phyloP scores from a whole-genome alignment of 2,888 invertebrate species.

The Drosophila prolongata region DNA sequence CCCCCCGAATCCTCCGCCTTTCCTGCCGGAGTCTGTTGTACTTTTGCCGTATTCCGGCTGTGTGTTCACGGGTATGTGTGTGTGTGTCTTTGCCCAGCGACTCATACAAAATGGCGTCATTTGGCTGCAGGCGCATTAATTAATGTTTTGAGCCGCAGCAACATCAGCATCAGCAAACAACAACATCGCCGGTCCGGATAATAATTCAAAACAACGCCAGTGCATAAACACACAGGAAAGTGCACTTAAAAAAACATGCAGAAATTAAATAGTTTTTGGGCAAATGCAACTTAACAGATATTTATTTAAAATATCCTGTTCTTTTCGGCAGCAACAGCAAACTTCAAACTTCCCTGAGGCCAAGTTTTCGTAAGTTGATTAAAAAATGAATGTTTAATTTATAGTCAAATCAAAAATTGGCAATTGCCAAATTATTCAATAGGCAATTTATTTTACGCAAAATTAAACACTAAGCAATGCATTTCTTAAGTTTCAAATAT shows the following conservation, averaged over 20 bases:
- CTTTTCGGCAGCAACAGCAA: too few relatives aligned
- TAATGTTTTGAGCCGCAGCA: constrained; percentile 67
- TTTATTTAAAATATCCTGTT: background rate
- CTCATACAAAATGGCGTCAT: constrained; percentile 66
- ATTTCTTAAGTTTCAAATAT: too few relatives aligned
- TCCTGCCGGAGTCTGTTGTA: constrained; percentile 21
- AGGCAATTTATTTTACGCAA: too few relatives aligned
- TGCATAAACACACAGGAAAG: constrained; percentile 5
- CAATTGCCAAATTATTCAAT: too few relatives aligned
- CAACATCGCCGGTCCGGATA: constrained; percentile 32
- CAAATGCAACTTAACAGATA: too few relatives aligned
- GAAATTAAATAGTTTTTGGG: background rate
- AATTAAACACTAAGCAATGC: too few relatives aligned
- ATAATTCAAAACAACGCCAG: constrained; percentile 10
- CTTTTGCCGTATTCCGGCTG: constrained; percentile 30
- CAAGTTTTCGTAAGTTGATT: too few relatives aligned
- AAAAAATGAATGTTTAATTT: too few relatives aligned
- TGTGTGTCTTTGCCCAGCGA: constrained; percentile 30
- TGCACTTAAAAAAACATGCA: background rate
- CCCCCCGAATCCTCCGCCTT: constrained; percentile 8
- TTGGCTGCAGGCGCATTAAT: constrained; percentile 76
- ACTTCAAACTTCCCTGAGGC: too few relatives aligned
- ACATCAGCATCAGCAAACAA: constrained; percentile 46
- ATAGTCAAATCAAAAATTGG: too few relatives aligned
- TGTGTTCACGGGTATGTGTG: background rate